phyloP scores from a whole-genome alignment of 1,140 invertebrate genomes.

The Drosophila littoralis region DNA sequence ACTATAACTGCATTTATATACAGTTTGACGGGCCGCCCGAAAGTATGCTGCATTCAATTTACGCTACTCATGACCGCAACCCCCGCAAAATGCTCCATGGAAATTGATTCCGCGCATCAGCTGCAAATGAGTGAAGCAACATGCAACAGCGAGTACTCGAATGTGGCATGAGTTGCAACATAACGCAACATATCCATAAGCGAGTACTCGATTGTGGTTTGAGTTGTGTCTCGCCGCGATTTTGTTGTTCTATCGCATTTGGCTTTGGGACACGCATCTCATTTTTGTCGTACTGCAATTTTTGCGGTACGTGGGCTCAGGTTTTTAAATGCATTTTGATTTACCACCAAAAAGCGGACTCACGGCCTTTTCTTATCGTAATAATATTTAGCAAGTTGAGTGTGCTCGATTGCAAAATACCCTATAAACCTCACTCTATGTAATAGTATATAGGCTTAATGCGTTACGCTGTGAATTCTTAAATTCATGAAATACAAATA shows the following conservation, averaged over 20 bases:
- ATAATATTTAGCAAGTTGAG: too few species aligned
- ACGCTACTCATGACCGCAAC: conserved; percentile 49
- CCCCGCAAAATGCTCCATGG: conserved; percentile 56
- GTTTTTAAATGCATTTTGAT: background rate
- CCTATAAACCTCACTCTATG: too few species aligned
- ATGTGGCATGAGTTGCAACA: conserved; percentile 5
- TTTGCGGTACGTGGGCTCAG: conserved; percentile 26
- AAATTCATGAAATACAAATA: too few species aligned
- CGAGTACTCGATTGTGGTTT: conserved; percentile 10
- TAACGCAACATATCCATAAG: too few species aligned
- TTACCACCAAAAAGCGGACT: too few species aligned
- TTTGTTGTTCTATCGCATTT: conserved; percentile 33
- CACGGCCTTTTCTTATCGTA: too few species aligned
- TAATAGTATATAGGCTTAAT: too few species aligned
- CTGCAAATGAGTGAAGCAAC: conserved; percentile 14
- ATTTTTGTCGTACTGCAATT: conserved; percentile 34
- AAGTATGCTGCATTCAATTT: conserved; percentile 76
- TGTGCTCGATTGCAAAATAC: too few species aligned
- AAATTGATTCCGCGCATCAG: conserved; percentile 64
- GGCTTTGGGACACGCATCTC: conserved; percentile 61
- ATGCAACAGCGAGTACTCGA: background rate
- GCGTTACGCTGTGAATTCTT: too few species aligned
- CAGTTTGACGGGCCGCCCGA: conserved; percentile 67
- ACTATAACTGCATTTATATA: conserved; percentile 6
- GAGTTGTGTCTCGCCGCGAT: background rate